These are phyloP conservation scores for Myotis lucifugus DNA, from an alignment of 2,113 vertebrate species.

Conservation along the genomic window DNA sequence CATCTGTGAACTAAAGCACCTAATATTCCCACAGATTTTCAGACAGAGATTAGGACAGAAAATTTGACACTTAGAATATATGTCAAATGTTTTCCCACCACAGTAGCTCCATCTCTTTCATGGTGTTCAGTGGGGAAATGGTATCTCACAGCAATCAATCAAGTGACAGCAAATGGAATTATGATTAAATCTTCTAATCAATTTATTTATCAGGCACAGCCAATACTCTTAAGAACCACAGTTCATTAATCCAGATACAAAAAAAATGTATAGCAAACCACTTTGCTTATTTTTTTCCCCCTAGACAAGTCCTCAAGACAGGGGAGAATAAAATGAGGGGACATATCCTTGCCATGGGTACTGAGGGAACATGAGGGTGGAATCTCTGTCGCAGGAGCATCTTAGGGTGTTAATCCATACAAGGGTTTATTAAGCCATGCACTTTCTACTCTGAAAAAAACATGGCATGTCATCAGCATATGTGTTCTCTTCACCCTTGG, in stretches of 20 bases:
- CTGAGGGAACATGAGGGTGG: background rate
- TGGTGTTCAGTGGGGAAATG: background rate
- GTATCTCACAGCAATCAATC: background rate
- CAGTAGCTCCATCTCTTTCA: background rate
- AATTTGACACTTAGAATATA: background rate
- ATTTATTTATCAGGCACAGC: background rate
- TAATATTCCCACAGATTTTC: background rate
- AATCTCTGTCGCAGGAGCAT: background rate
- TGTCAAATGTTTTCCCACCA: background rate
- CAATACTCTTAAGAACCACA: background rate
- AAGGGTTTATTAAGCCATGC: background rate
- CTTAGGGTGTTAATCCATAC: background rate
- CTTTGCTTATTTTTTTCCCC: background rate
- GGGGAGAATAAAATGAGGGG: background rate
- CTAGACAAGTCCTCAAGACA: background rate
- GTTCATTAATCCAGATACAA: conserved; percentile 2
- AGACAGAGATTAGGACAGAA: background rate
- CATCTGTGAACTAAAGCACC: background rate
- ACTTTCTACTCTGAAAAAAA: background rate
- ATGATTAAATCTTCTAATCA: background rate
- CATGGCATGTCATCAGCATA: background rate
- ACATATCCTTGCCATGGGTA: background rate
- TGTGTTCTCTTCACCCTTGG: background rate
- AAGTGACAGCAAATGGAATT: background rate
- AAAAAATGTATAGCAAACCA: background rate